Evolutionary conservation across 30 jellyfish, hydroid and myxozoan species (phyloP).

Genomic region (Sanderia malayensis): DNA sequence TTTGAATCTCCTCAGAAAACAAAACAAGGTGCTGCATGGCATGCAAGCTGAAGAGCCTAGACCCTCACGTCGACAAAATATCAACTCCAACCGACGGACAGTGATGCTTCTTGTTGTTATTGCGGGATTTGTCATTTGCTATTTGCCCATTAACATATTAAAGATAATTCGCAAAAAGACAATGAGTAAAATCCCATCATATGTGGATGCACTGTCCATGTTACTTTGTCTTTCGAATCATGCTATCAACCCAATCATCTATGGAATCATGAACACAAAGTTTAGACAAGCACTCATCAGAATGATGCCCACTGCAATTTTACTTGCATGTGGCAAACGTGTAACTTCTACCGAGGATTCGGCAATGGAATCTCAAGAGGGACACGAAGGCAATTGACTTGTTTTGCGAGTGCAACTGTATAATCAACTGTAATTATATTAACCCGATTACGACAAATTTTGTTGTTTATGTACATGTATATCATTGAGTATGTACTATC

Average conservation of each 20-base stretch:
- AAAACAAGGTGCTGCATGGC: not conserved
- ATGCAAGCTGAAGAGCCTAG: not conserved
- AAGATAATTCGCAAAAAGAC: not conserved
- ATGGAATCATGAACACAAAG: constrained; percentile 22
- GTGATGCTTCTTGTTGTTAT: constrained; percentile 45
- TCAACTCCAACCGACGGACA: constrained; percentile 26
- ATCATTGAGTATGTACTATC: no score
- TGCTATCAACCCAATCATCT: constrained; percentile 47
- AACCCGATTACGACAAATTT: no score
- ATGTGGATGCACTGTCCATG: constrained; percentile 6
- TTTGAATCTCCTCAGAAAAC: constrained; percentile 1
- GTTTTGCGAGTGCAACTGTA: no score
- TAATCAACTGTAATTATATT: no score
- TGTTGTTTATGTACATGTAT: no score
- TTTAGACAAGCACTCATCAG: not conserved
- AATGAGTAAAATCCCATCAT: not conserved
- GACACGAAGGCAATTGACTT: no score
- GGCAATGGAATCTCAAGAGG: no score
- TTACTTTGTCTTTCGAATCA: constrained; percentile 19
- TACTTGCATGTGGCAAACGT: no score
- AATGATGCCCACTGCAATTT: no score
- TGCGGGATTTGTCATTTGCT: constrained; percentile 34
- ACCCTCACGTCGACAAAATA: constrained; percentile 11
- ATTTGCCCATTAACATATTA: constrained; percentile 7
- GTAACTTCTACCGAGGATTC: no score